Evolutionary conservation across 2,888 invertebrate species (phyloP), one percentile per base, ranked within the genome.

Genomic region (Charanyca ferruginea): DNA sequence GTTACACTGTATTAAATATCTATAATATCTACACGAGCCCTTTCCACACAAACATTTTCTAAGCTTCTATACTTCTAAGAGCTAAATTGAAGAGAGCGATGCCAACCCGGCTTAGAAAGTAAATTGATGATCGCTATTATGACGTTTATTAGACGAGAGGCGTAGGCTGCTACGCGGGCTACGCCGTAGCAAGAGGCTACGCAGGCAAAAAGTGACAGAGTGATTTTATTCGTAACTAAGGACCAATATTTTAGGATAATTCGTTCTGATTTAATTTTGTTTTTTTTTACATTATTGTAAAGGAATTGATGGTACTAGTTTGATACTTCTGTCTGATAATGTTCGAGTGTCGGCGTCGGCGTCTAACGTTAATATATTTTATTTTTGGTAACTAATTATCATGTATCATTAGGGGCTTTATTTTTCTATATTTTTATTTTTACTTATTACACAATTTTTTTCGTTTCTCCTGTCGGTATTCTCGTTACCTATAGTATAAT

Each of bases 151-250:
- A n/a, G 22, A 66, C 22, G 22, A 35, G 41, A 47, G 5, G 32
- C 45, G 57, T 66, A 25, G 45, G 58, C 18, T 22, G 51, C 45
- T 68, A 68, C 66, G 67, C 9, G 58, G 58, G 51, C 45, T 68
- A 68, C 66, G 67, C 9, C 67, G 58, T 66, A 70, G 51, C 74
- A 73, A 53, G 20, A 28, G 9, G 42, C 35, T 68, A 73, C 73
- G 75, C 22, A 38, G 23, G 53, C 11, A 67, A n/a, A 48, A 53
- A 38, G 35, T 68, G 73, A 64, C 68, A 9, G 52, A 3, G 11
- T 41, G 5, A 41, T 48, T 73, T 72, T 63, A 22, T 73, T 35
- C 42, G 35, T 53, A 35, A 22, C 35, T 42, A 18, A 23, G 28
- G 8, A 32, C 5, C 7, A 53, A 48, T 0, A 35, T 22, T 49